Evolutionary conservation across 2,797 vertebrate species (phyloP), one percentile per base, ranked within the genome.

Genomic region (Tenualosa ilisha): DNA sequence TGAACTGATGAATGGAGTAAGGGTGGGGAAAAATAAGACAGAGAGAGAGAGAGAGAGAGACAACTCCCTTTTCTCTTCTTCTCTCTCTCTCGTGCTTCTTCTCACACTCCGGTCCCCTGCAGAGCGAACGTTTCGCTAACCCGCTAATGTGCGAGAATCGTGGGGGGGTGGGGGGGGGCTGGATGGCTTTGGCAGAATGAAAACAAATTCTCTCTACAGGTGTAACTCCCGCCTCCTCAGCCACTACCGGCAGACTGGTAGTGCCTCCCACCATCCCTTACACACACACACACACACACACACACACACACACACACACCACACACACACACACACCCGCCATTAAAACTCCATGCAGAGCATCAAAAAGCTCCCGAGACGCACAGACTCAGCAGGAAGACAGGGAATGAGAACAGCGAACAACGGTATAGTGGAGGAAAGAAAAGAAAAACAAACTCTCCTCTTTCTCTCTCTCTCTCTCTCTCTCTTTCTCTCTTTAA

Each of bases 131-230:
- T 72, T 72, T 2, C 31, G 8, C 8, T 72, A 15, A 15, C 3
- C 31, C 65, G 65, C 65, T 37, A 37, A 72, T 37, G 65, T 37
- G 65, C 4, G 15, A 51, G 50, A 79, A 79, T 1, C 3, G 37
- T 22, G 40, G 31, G 2, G 17, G 37, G 40, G 15, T 6, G 31
- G 0, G 31, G 31, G 31, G 8, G 26, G 9, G 26, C 24, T 31
- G 20, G n/a, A 26, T 31, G 31, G 31, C 12, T 3, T 79, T 6
- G 72, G 84, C 51, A 59, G 4, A 86, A 83, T 85, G 53, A 50
- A 87, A 90, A 88, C 81, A 87, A 88, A 86, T 84, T 82, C 63
- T 56, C 84, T 53, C 72, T 83, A 56, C 75, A 81, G 79, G 56
- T 79, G 54, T 8, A 54, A 31, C 82, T 61, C 84, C 50, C 79